These are phyloP conservation scores for Hydraecia micacea DNA, from an alignment of 2,888 invertebrate species.

Conservation along the genomic window DNA sequence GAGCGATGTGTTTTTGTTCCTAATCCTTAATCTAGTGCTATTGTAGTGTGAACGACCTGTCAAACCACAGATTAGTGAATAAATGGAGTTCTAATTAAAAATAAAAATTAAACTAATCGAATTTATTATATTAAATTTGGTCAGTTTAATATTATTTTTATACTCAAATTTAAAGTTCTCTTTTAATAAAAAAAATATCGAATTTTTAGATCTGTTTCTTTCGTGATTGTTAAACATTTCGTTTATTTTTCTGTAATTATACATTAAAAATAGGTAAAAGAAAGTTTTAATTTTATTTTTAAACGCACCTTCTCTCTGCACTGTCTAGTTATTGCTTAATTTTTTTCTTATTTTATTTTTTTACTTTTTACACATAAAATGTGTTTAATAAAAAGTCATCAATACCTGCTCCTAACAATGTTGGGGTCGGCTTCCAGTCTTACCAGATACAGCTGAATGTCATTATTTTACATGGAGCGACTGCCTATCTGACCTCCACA, in stretches of 20 bases:
- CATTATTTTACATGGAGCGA: neutral
- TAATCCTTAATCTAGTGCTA: too few relatives aligned
- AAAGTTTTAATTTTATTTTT: conserved; percentile 24
- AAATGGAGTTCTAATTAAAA: conserved; percentile 7
- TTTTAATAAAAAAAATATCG: conserved; percentile 12
- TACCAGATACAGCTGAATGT: neutral
- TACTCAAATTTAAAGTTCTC: neutral
- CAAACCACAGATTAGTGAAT: neutral
- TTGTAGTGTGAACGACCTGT: neutral
- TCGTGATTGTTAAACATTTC: conserved; percentile 11
- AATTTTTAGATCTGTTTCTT: conserved; percentile 34
- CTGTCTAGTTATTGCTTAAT: neutral
- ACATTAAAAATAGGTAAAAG: conserved; percentile 4
- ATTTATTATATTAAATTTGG: conserved; percentile 19
- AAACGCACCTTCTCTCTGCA: conserved; percentile 1
- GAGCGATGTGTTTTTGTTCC: too few relatives aligned
- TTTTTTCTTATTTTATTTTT: neutral
- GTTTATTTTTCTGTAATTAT: conserved; percentile 39
- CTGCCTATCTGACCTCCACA: neutral
- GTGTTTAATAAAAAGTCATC: neutral
- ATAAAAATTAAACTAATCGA: conserved; percentile 5
- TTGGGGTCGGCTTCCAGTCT: neutral
- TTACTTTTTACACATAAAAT: conserved; percentile 4
- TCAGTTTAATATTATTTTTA: conserved; percentile 1
- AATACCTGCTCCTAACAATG: neutral